phyloP scores from a whole-genome alignment of 2,113 vertebrate genomes.

The Cyprinus carpio region DNA sequence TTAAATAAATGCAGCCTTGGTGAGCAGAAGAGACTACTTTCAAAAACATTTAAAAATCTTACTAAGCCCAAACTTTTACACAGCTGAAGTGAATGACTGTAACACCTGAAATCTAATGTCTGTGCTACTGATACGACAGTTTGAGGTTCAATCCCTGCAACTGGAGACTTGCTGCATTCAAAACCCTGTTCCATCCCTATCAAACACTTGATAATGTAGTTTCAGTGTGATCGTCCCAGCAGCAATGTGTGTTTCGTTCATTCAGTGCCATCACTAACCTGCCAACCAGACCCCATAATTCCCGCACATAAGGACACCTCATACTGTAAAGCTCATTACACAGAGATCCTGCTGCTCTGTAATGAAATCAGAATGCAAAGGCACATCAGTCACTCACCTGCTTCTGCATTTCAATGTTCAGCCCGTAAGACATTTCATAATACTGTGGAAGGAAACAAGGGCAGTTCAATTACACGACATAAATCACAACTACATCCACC shows the following conservation, averaged over 20 bases:
- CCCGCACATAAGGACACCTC: background rate
- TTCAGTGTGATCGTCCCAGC: background rate
- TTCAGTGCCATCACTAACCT: background rate
- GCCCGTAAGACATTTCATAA: slow-evolving; percentile 60
- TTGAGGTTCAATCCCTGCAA: background rate
- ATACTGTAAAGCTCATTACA: slow-evolving; percentile 1
- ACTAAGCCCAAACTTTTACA: too few species aligned
- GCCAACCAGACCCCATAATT: background rate
- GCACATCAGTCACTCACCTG: slow-evolving; percentile 48
- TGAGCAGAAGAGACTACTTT: background rate
- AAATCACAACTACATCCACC: background rate
- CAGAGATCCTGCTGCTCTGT: background rate
- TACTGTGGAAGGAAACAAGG: slow-evolving; percentile 40
- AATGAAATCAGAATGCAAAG: background rate
- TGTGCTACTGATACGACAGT: background rate
- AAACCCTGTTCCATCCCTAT: background rate
- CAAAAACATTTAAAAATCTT: too few species aligned
- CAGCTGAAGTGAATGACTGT: background rate
- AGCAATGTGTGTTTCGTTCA: background rate
- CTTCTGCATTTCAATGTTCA: slow-evolving; percentile 63
- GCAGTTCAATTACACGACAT: background rate
- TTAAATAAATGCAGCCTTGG: background rate
- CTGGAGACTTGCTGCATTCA: background rate
- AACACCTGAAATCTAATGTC: background rate
- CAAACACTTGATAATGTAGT: background rate